Percentiles rank a stretch among this genome's conserved stretches.
These are phyloP conservation scores for Philopotamus ludificatus DNA, from an alignment of 1,140 invertebrate genomes.

Conservation along the genomic window DNA sequence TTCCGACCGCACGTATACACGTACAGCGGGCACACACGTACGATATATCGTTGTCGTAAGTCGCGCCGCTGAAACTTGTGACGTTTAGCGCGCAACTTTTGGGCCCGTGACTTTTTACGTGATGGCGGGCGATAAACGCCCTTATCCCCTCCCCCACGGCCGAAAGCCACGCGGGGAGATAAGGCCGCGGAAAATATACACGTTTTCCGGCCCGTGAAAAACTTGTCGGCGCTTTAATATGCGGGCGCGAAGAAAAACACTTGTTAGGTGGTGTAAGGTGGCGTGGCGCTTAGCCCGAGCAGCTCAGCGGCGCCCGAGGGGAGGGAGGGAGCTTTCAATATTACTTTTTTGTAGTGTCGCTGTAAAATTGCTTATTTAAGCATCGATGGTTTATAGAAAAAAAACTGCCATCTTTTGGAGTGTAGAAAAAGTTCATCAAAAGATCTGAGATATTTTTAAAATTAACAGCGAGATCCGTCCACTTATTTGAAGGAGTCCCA, in stretches of 20 bases:
- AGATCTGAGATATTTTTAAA: no score
- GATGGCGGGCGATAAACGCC: conserved; percentile 17
- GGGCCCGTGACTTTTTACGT: conserved; percentile 27
- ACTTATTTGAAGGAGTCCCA: no score
- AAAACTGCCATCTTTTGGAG: no score
- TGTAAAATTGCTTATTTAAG: no score
- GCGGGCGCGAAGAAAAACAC: conserved; percentile 15
- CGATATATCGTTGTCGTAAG: no score
- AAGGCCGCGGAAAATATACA: conserved; percentile 7
- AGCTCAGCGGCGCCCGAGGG: no score
- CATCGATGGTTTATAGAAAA: no score
- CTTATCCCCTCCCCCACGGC: background rate
- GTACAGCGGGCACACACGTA: no score
- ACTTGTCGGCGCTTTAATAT: background rate
- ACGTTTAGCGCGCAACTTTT: background rate
- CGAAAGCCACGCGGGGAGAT: conserved; percentile 6
- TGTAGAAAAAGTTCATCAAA: no score
- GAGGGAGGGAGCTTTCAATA: no score
- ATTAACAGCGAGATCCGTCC: no score
- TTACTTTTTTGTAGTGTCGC: no score
- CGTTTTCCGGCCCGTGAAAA: conserved; percentile 5
- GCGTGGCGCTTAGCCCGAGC: conserved; percentile 3
- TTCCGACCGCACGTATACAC: background rate
- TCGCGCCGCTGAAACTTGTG: conserved; percentile 4
- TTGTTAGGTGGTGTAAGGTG: conserved; percentile 22